Percentiles rank a stretch among this genome's conserved stretches.
Conservation (phyloP, 2,113 vertebrate species). For the Isurus oxyrinchus region DNA sequence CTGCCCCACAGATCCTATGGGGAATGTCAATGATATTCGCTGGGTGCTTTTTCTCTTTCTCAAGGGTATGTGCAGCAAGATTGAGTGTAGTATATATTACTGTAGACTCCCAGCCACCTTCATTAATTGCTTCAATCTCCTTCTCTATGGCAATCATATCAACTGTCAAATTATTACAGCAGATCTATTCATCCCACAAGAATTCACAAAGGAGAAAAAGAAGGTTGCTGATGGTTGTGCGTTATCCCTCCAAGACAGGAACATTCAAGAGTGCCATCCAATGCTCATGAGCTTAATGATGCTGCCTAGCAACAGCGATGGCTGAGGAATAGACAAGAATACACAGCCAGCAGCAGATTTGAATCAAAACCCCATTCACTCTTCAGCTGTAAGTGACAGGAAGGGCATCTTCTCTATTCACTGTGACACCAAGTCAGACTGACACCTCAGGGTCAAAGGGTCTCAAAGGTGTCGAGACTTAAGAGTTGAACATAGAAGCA, state of each 20-base stretch:
- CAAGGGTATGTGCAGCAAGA: slow-evolving; percentile 7
- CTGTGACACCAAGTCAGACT: neutral
- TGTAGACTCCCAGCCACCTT: neutral
- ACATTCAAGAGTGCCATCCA: neutral
- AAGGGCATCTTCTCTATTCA: neutral
- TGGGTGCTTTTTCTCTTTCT: neutral
- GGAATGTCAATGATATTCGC: neutral
- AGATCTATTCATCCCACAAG: slow-evolving; percentile 24
- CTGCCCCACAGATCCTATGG: neutral
- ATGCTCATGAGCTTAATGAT: neutral
- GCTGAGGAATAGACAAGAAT: neutral
- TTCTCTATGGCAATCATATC: slow-evolving; percentile 27
- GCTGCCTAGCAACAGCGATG: slow-evolving; percentile 5
- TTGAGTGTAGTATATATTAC: neutral
- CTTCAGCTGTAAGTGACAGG: neutral
- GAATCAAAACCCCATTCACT: neutral
- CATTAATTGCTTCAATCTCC: slow-evolving; percentile 34
- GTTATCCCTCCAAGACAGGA: slow-evolving; percentile 24
- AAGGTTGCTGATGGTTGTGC: neutral
- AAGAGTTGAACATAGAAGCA: neutral
- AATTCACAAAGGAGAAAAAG: neutral
- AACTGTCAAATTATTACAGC: slow-evolving; percentile 35
- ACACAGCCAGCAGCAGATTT: neutral
- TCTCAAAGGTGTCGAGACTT: neutral
- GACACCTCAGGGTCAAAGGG: neutral